Evolutionary conservation across 2,113 vertebrate genomes (phyloP), one percentile per base, ranked within the genome.

Genomic region (Neomonachus schauinslandi): DNA sequence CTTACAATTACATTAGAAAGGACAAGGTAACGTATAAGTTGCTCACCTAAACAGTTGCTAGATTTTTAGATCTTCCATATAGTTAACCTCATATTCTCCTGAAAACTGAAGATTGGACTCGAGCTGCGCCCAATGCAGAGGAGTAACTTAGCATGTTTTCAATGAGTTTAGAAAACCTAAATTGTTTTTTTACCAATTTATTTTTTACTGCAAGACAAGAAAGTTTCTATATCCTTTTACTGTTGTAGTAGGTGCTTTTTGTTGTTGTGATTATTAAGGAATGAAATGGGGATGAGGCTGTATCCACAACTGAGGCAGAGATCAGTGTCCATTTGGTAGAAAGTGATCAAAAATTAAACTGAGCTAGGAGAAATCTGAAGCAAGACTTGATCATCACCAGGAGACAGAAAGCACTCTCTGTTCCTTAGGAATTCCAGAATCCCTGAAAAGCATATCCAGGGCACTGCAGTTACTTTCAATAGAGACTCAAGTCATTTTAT

Each of bases 121-220:
- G 2, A 88, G 12, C 36, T 91, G 55, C 7, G 36, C 28, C 31
- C 59, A 91, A 33, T 36, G 42, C 19, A 72, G 39, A 46, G 3
- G 4, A 95, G 14, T 49, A 72, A 12, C 3, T 84, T 88, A 67
- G 19, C 24, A 53, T 67, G 42, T 83, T 91, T 71, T 84, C 84
- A 83, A 14, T 65, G 85, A 84, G 7, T 93, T 55, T 91, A 71
- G 59, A 81, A 92, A 55, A 82, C 6, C 53, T 53, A 11, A 72
- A 49, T 55, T 95, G n/a, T 80, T 95, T 95, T 65, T 46, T 85
- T 86, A 74, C 22, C 57, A 76, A 91, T 42, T 36, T 55, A 65
- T 65, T 91, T 42, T 91, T 86, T 46, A 67, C 36, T 76, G 33
- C 19, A 57, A 83, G 46, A 74, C 15, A 67, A 28, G 5, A 46